Evolutionary conservation across 1,140 invertebrate genomes (phyloP), one percentile per base, ranked within the genome.

Genomic region (Carcinoscorpius rotundicauda): DNA sequence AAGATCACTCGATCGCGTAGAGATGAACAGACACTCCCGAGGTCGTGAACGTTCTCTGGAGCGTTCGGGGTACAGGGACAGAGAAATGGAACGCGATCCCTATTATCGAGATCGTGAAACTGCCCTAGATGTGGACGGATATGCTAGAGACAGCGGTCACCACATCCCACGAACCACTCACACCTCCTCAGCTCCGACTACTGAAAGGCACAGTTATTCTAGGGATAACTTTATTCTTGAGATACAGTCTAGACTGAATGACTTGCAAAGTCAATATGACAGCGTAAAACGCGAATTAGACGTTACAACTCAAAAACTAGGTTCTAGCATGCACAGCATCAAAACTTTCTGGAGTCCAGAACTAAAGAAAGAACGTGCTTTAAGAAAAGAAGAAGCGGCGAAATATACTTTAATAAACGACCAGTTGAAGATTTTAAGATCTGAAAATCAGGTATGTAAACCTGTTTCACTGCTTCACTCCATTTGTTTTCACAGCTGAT

Each of bases 281-380:
- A 92, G 91, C 76, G 82, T 97, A 55, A 97, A 97, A 78, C 92
- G 95, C 74, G 95, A 98, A 75, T 83, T 97, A 70, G 93, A 98
- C 79, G 95, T 69, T 95, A 93, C 66, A 97, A 29, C 29, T 97
- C 79, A 93, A 79, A 98, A 98, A 78, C 81, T 99, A 67, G 93
- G 93, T 74, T 97, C 94, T 73, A 93, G 89, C 72, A 98, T 98
- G 94, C 95, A 98, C 79, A 95, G 91, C 78, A 98, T 99, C 76
- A 99, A 99, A 80, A 98, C 95, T 6, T 98, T 99, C 80, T 99
- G 96, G 96, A 97, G 93, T 77, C 96, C 96, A 0, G 96, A 99
- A 77, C 81, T 99, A 72, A 99, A 99, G 79, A 97, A 80, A 95
- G 98, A 79, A 80, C 95, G 66, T 91, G 93, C 8, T 76, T 98